Percentiles rank a stretch among this genome's conserved stretches.
Conservation (phyloP, 2,888 invertebrate species). For the Ptychoptera contaminata region DNA sequence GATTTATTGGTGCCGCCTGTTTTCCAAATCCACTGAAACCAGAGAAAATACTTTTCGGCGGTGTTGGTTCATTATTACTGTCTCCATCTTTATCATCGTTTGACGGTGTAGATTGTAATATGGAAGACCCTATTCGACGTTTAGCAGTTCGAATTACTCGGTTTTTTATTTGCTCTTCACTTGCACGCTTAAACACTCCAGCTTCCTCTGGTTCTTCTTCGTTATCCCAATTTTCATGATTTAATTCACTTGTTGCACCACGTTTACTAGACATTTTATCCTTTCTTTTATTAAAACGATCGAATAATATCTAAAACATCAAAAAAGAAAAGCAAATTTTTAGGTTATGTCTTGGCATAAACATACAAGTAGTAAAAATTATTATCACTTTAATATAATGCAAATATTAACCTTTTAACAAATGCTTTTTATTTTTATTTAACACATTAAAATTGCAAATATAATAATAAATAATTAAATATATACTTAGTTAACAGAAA, state of each 20-base stretch:
- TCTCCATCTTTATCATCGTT: constrained; percentile 12
- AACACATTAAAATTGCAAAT: too few relatives aligned
- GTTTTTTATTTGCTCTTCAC: constrained; percentile 52
- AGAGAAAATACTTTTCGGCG: constrained; percentile 26
- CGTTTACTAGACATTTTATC: constrained; percentile 54
- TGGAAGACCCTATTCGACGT: constrained; percentile 31
- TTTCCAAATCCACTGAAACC: constrained; percentile 54
- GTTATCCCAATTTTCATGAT: constrained; percentile 73
- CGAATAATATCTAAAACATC: not conserved
- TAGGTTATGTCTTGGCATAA: too few relatives aligned
- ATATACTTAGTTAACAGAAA: too few relatives aligned
- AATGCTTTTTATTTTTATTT: too few relatives aligned
- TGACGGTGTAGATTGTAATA: too few relatives aligned
- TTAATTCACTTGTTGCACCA: constrained; percentile 54
- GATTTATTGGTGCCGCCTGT: constrained; percentile 13
- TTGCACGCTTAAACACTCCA: constrained; percentile 52
- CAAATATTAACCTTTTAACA: too few relatives aligned
- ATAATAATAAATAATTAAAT: too few relatives aligned
- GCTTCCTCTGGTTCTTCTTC: constrained; percentile 62
- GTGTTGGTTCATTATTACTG: constrained; percentile 13
- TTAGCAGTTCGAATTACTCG: constrained; percentile 68
- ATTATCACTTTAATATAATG: too few relatives aligned
- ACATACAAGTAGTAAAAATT: too few relatives aligned
- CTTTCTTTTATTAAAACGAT: constrained; percentile 3
- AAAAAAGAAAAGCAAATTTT: not conserved